Evolutionary conservation across 2,888 invertebrate species (phyloP).

Genomic region (Polymixis flavicincta): DNA sequence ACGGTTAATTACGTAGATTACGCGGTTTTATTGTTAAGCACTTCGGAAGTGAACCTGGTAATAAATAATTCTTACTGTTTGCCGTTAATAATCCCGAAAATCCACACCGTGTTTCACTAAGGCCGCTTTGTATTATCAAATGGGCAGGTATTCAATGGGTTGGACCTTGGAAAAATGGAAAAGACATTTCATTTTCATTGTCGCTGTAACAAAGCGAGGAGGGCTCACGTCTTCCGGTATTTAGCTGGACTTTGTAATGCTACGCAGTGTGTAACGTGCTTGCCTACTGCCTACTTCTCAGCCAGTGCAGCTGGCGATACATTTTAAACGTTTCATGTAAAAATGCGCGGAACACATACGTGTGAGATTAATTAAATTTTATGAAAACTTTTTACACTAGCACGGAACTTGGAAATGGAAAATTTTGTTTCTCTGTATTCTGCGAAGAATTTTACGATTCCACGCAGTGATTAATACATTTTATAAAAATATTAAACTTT

Average conservation of each 20-base stretch:
- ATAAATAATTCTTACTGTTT: conserved; percentile 72
- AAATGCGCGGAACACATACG: conserved; percentile 66
- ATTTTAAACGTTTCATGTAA: conserved; percentile 67
- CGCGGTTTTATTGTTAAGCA: conserved; percentile 69
- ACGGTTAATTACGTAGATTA: conserved; percentile 69
- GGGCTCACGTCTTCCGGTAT: conserved; percentile 81
- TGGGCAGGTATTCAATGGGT: conserved; percentile 70
- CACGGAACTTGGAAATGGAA: conserved; percentile 67
- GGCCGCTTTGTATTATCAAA: conserved; percentile 66
- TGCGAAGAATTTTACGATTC: conserved; percentile 68
- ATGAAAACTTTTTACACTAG: conserved; percentile 72
- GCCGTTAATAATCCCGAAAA: conserved; percentile 69
- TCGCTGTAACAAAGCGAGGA: conserved; percentile 82
- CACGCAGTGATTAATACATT: conserved; percentile 67
- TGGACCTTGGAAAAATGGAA: conserved; percentile 77
- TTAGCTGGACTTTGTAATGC: conserved; percentile 80
- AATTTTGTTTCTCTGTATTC: conserved; percentile 66
- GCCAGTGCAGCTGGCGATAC: conserved; percentile 51
- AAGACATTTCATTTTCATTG: conserved; percentile 82
- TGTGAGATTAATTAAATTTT: conserved; percentile 74
- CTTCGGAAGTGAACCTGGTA: conserved; percentile 66
- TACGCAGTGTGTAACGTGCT: conserved; percentile 61
- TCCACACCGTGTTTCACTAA: conserved; percentile 61
- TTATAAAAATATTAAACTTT: conserved; percentile 57
- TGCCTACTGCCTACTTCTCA: conserved; percentile 38